These are phyloP conservation scores for Sceliomorpha sp. DNA, from an alignment of 2,888 invertebrate species.

Conservation along the genomic window DNA sequence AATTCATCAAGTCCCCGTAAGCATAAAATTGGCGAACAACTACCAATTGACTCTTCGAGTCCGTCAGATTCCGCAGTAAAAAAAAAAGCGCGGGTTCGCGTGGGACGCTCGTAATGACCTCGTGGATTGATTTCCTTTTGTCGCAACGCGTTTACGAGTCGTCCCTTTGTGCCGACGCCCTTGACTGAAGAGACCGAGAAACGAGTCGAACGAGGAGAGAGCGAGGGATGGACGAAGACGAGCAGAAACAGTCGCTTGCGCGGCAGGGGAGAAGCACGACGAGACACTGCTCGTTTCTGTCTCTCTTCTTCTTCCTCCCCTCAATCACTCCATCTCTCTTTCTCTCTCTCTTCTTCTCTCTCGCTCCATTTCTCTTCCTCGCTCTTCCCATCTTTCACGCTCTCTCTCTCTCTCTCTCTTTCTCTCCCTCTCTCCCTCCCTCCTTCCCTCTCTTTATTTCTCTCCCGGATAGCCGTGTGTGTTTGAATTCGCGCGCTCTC, in stretches of 20 bases:
- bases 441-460: slow-evolving; percentile 11
- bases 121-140: slow-evolving; percentile 58
- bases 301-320: slow-evolving; percentile 17
- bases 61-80: slow-evolving; percentile 41
- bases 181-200: slow-evolving; percentile 68
- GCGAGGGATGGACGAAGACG: slow-evolving; percentile 50
- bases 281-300: slow-evolving; percentile 37
- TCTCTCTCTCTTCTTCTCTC: slow-evolving; percentile 24
- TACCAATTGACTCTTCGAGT: slow-evolving; percentile 47
- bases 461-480: slow-evolving; percentile 32
- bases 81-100: slow-evolving; percentile 51
- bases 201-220: slow-evolving; percentile 58
- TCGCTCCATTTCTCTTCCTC: slow-evolving; percentile 9
- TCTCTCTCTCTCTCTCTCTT: slow-evolving; percentile 17
- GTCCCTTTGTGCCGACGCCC: slow-evolving; percentile 65
- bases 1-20: not conserved
- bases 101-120: slow-evolving; percentile 56
- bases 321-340: slow-evolving; percentile 18
- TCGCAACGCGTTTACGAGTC: slow-evolving; percentile 57
- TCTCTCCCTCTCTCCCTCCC: slow-evolving; percentile 2
- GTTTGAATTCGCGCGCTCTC: slow-evolving; percentile 52
- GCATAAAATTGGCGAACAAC: slow-evolving; percentile 40
- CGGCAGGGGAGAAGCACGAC: slow-evolving; percentile 35
- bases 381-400: slow-evolving; percentile 4
- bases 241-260: slow-evolving; percentile 45